Conservation (phyloP, 2,888 invertebrate species). For the Drymonia ruficornis region DNA sequence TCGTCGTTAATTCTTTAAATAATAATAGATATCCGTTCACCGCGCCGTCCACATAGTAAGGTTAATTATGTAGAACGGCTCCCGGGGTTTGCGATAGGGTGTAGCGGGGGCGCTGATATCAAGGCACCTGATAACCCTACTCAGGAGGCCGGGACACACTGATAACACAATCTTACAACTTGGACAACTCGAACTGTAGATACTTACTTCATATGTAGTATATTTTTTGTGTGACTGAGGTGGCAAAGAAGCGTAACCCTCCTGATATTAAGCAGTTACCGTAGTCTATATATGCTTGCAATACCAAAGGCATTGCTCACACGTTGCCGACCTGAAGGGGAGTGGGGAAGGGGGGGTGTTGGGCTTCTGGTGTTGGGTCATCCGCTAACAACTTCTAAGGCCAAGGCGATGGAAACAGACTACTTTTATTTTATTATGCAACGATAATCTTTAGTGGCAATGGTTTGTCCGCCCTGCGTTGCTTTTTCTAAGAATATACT, state of each 20-base stretch:
- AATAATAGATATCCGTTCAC: slow-evolving; percentile 16
- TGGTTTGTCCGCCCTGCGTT: too few relatives aligned
- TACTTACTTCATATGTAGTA: slow-evolving; percentile 19
- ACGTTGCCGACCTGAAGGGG: too few relatives aligned
- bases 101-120: slow-evolving; percentile 38
- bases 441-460: not conserved
- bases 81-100: slow-evolving; percentile 28
- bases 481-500: not conserved
- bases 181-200: slow-evolving; percentile 10
- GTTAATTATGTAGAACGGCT: slow-evolving; percentile 34
- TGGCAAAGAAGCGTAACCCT: too few relatives aligned
- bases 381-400: not conserved
- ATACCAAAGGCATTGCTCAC: too few relatives aligned
- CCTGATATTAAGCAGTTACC: too few relatives aligned
- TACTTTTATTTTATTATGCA: not conserved
- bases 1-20: slow-evolving; percentile 23
- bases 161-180: slow-evolving; percentile 10
- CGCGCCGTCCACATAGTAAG: slow-evolving; percentile 16
- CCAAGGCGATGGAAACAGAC: not conserved
- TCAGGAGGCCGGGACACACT: slow-evolving; percentile 48
- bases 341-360: too few relatives aligned
- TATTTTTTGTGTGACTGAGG: too few relatives aligned
- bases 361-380: too few relatives aligned
- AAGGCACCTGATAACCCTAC: slow-evolving; percentile 44
- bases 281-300: too few relatives aligned